A percentile compares a stretch with the other conserved stretches of the same genome.
These are phyloP conservation scores for Dryas iulia DNA, from an alignment of 1,140 invertebrate genomes.

Conservation along the genomic window DNA sequence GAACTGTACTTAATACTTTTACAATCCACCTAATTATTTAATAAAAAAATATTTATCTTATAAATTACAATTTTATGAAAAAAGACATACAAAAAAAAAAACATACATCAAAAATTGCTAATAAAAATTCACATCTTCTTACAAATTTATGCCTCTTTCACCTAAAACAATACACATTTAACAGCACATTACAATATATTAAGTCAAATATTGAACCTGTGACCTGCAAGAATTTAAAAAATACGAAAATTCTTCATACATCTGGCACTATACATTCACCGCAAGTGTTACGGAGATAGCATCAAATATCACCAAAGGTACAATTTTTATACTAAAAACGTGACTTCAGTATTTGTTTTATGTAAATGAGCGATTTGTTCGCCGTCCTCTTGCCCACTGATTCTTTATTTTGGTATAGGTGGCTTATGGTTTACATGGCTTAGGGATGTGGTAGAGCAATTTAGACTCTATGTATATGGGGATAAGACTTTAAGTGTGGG, in stretches of 20 bases:
- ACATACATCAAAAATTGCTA: too few species aligned
- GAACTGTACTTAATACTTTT: too few species aligned
- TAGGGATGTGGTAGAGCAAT: background rate
- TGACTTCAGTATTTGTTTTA: slow-evolving; percentile 74
- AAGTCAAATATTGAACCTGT: too few species aligned
- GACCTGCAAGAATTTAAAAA: background rate
- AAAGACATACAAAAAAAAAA: too few species aligned
- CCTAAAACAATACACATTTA: too few species aligned
- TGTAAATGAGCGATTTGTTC: slow-evolving; percentile 72
- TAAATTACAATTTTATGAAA: too few species aligned
- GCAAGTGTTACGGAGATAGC: slow-evolving; percentile 32
- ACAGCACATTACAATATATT: too few species aligned
- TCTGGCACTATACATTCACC: background rate
- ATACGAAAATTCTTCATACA: background rate
- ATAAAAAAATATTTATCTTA: too few species aligned
- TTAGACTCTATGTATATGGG: background rate
- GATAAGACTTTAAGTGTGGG: background rate
- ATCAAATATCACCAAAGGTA: slow-evolving; percentile 49
- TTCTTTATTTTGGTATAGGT: slow-evolving; percentile 41
- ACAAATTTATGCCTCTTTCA: too few species aligned
- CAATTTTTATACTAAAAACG: slow-evolving; percentile 70
- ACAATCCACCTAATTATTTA: too few species aligned
- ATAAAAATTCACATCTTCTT: too few species aligned
- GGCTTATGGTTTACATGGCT: slow-evolving; percentile 6
- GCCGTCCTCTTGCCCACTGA: slow-evolving; percentile 34